Evolutionary conservation across 2,888 invertebrate genomes (phyloP), one percentile per base, ranked within the genome.

Genomic region (Platycnemis pennipes): DNA sequence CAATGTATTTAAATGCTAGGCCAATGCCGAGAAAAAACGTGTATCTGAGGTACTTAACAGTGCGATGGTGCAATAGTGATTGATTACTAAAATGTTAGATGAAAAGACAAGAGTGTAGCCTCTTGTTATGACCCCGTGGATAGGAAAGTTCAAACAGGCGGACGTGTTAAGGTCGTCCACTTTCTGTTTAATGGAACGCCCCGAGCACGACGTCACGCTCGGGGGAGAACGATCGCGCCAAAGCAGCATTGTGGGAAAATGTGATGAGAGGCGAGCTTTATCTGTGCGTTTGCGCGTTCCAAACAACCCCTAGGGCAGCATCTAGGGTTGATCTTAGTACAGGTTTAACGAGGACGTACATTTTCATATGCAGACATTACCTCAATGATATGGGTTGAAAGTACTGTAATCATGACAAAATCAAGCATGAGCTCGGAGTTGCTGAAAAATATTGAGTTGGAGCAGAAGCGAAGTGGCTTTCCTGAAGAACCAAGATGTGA

Each of bases 141-240:
- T 56, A 91, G 63, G 91, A 63, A 44, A 63, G 56, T 91, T 63
- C 91, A 91, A 69, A 42, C 37, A 13, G 44, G 45, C 22, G 44
- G n/a, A 87, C 87, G 45, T 46, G 44, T n/a, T 89, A 26, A 91
- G 91, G 91, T 91, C 91, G 91, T 63, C 63, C 44, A 69, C 91
- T 91, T 69, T 91, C 63, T 37, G 63, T 91, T 69, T 69, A 63
- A 91, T 91, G 44, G 91, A 63, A 44, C 91, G 63, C 44, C 63
- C 49, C 63, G 44, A 91, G 63, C 91, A 91, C 69, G 77, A 37
- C 77, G 77, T 77, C 37, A 77, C 77, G 37, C 37, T 77, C 31
- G 31, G 16, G n/a, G 37, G 13, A 5, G 37, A 26, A 16, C 11
- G 77, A 77, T 31, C 26, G 31, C 11, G 31, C 37, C 8, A 37